These are phyloP conservation scores for Protophormia terraenovae DNA, from an alignment of 2,888 invertebrate genomes.

Conservation along the genomic window DNA sequence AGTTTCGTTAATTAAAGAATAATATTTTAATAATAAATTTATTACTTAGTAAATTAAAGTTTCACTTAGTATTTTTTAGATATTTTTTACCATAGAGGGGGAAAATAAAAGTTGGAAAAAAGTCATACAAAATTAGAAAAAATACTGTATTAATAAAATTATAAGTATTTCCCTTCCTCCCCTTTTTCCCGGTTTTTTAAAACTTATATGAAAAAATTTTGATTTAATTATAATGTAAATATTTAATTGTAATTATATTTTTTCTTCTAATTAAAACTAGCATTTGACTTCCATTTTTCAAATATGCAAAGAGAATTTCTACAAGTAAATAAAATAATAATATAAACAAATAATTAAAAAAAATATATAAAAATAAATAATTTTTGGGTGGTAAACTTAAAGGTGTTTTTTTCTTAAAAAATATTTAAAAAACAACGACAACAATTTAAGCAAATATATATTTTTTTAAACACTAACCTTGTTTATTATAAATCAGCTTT, in stretches of 20 bases:
- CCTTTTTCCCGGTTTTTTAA: constrained; percentile 5
- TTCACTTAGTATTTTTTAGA: too few relatives aligned
- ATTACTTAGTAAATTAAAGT: too few relatives aligned
- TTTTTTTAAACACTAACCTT: constrained; percentile 29
- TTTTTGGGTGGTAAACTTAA: constrained; percentile 41
- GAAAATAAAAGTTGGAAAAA: too few relatives aligned
- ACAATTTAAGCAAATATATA: constrained; percentile 10
- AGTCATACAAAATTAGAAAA: too few relatives aligned
- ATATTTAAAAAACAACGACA: not conserved
- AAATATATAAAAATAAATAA: constrained; percentile 15
- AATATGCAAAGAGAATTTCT: constrained; percentile 64
- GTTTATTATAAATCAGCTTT: constrained; percentile 1
- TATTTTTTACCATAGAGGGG: too few relatives aligned
- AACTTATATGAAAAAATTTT: not conserved
- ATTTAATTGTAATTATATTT: not conserved
- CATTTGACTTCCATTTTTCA: constrained; percentile 66
- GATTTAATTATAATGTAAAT: constrained; percentile 26
- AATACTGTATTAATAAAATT: too few relatives aligned
- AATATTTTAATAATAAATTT: too few relatives aligned
- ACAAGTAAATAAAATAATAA: not conserved
- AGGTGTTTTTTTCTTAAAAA: constrained; percentile 28
- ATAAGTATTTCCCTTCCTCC: not conserved
- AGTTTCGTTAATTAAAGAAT: too few relatives aligned
- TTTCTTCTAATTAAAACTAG: constrained; percentile 28
- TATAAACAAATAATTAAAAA: not conserved